Evolutionary conservation across 2,888 invertebrate species (phyloP).

Genomic region (Galeopsomyia nigrocyanea): DNA sequence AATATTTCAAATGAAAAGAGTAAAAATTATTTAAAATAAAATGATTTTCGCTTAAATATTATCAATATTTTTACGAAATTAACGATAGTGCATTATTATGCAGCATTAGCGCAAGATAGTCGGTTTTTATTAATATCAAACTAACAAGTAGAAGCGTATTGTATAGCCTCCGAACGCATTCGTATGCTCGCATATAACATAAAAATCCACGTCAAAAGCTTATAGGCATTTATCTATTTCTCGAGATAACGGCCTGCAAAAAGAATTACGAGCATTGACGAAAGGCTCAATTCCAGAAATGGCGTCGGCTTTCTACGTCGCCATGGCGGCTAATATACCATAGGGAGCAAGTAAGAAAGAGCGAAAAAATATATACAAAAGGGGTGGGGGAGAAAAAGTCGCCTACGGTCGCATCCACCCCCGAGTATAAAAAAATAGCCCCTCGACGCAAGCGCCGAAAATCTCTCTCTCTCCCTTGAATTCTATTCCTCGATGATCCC

Average conservation of each 20-base stretch:
- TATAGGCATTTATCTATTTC: slow-evolving; percentile 32
- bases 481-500: no score
- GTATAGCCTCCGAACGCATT: no score
- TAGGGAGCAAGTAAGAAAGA: slow-evolving; percentile 8
- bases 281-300: slow-evolving; percentile 37
- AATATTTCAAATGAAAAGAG: no score
- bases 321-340: slow-evolving; percentile 22
- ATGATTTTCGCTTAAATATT: no score
- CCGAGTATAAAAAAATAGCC: slow-evolving; percentile 31
- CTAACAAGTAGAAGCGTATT: no score
- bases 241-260: slow-evolving; percentile 20
- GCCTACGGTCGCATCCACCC: slow-evolving; percentile 12
- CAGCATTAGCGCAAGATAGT: no score
- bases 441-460: slow-evolving; percentile 3
- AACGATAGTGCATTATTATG: no score
- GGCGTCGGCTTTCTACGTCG: slow-evolving; percentile 8
- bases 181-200: slow-evolving; percentile 5
- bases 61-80: no score
- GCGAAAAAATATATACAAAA: neutral
- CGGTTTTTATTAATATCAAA: no score
- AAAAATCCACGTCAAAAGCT: no score
- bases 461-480: neutral
- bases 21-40: no score
- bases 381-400: slow-evolving; percentile 1
- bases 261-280: slow-evolving; percentile 38